A percentile compares a stretch with the other conserved stretches of the same genome.
Conservation (phyloP, 2,797 vertebrate species). For the Cirrhinus molitorella region DNA sequence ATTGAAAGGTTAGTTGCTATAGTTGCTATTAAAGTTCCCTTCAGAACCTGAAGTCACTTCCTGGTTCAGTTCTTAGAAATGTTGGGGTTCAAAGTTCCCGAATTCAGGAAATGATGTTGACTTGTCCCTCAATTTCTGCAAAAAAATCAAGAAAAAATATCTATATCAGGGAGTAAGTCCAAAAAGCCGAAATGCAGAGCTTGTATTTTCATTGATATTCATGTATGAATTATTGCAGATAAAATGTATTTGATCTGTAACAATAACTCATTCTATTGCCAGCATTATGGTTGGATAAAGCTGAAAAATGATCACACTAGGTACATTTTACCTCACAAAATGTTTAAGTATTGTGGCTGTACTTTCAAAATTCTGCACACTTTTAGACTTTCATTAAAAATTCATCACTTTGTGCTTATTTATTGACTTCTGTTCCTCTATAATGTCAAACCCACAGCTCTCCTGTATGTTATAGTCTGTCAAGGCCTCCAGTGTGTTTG, state of each 20-base stretch:
- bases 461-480: slow-evolving; percentile 46
- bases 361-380: no score
- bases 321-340: not conserved
- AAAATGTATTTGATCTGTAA: not conserved
- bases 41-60: no score
- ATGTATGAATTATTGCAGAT: not conserved
- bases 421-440: not conserved
- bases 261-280: not conserved
- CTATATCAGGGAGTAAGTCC: no score
- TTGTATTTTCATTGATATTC: not conserved
- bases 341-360: not conserved
- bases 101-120: no score
- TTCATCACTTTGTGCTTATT: slow-evolving; percentile 6
- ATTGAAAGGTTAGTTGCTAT: no score
- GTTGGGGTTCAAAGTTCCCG: no score
- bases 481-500: slow-evolving; percentile 70
- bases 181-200: not conserved
- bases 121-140: no score
- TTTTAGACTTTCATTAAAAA: not conserved
- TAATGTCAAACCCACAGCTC: not conserved
- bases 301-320: not conserved
- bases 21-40: no score
- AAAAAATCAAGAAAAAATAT: no score
- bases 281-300: not conserved
- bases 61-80: no score